A percentile compares a stretch with the other conserved stretches of the same genome.
Conservation (phyloP, 1,140 invertebrate genomes). For the Cecropterus lyciades region DNA sequence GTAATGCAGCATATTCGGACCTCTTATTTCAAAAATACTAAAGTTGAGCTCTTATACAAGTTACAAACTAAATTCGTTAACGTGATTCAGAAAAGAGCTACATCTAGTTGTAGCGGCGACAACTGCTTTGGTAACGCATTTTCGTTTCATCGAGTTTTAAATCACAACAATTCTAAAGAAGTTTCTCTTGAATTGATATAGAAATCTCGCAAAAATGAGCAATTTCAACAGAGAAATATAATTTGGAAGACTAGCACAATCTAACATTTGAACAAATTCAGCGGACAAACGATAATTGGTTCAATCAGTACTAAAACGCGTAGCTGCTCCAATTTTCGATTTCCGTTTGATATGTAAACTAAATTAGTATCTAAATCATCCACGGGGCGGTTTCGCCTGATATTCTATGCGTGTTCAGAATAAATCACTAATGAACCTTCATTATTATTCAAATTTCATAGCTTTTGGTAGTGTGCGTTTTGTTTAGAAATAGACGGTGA, state of each 20-base stretch:
- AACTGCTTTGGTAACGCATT: too few relatives aligned
- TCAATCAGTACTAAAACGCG: slow-evolving; percentile 17
- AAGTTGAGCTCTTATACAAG: too few relatives aligned
- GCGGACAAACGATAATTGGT: slow-evolving; percentile 9
- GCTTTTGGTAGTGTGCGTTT: neutral
- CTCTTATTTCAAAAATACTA: too few relatives aligned
- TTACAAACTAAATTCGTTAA: too few relatives aligned
- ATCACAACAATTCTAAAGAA: too few relatives aligned
- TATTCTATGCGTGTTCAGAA: slow-evolving; percentile 20
- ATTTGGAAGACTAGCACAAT: neutral
- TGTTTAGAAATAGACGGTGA: neutral
- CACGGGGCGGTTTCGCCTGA: neutral
- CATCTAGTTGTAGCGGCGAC: too few relatives aligned
- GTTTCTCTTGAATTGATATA: too few relatives aligned
- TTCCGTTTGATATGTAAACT: slow-evolving; percentile 23
- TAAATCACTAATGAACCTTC: slow-evolving; percentile 19
- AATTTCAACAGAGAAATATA: too few relatives aligned
- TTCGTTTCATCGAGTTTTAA: too few relatives aligned
- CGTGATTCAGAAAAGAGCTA: too few relatives aligned
- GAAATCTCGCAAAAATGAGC: too few relatives aligned
- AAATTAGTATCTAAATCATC: slow-evolving; percentile 32
- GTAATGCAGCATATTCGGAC: too few relatives aligned
- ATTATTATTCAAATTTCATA: slow-evolving; percentile 15
- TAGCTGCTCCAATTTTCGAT: slow-evolving; percentile 17
- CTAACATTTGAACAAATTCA: neutral